Conservation (phyloP, 2,797 vertebrate genomes). For the Tympanoctomys barrerae region DNA sequence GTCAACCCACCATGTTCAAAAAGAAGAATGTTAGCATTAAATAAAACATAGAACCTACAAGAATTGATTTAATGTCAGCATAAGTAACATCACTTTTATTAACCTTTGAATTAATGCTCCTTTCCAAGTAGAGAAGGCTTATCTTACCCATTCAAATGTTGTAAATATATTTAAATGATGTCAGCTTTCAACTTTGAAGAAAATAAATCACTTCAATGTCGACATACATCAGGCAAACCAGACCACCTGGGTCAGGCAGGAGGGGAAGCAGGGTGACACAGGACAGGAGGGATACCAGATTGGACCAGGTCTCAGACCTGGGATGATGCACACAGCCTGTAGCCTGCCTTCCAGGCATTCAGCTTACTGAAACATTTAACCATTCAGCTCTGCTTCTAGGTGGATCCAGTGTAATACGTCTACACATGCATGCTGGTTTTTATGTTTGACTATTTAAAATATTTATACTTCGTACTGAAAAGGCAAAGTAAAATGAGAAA, state of each 20-base stretch:
- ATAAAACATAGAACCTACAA: slow-evolving; percentile 70
- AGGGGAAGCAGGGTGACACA: neutral
- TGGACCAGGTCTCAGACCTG: accelerated
- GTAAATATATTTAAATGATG: slow-evolving; percentile 11
- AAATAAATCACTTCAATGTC: neutral
- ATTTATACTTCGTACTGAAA: neutral
- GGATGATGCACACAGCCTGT: accelerated
- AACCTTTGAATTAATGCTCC: neutral
- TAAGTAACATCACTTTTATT: slow-evolving; percentile 58
- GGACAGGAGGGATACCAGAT: neutral
- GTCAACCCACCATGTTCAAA: slow-evolving; percentile 62
- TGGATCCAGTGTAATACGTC: neutral
- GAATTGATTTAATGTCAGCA: slow-evolving; percentile 72
- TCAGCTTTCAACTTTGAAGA: neutral
- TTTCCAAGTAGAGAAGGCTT: neutral
- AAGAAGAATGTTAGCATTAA: slow-evolving; percentile 70
- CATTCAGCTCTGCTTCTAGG: neutral
- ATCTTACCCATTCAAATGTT: neutral
- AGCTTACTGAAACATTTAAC: too few relatives aligned
- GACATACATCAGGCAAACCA: neutral
- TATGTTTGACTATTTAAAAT: neutral
- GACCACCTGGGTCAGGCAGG: neutral
- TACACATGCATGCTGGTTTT: neutral
- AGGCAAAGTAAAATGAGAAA: neutral
- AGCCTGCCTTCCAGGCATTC: neutral